Conservation (phyloP, 1,140 invertebrate genomes). For the Oedothorax gibbosus region DNA sequence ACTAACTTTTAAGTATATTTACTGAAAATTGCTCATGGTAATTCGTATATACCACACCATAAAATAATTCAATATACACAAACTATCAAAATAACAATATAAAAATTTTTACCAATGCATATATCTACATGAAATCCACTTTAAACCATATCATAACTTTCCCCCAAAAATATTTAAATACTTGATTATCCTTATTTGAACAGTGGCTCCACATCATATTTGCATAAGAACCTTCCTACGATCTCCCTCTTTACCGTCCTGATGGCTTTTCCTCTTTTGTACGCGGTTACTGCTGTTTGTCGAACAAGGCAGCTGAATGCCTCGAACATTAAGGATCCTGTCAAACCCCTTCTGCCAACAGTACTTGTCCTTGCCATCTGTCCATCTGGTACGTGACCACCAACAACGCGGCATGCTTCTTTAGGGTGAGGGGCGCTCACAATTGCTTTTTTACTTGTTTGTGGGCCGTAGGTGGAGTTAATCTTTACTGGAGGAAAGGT, state of each 20-base stretch:
- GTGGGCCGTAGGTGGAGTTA: slow-evolving; percentile 1
- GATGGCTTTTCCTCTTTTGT: background rate
- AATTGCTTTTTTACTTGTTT: background rate
- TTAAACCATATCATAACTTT: background rate
- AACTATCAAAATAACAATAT: no score
- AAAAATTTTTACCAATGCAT: no score
- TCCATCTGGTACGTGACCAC: slow-evolving; percentile 6
- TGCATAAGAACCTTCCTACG: slow-evolving; percentile 36
- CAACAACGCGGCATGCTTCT: background rate
- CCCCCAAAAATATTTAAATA: slow-evolving; percentile 26
- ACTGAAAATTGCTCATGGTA: no score
- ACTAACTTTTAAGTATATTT: no score
- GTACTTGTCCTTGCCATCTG: background rate
- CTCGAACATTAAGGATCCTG: background rate
- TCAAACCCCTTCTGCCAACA: background rate
- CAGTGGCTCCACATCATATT: slow-evolving; percentile 11
- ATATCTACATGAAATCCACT: slow-evolving; percentile 7
- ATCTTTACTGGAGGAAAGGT: background rate
- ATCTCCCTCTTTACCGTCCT: slow-evolving; percentile 7
- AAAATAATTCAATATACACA: no score
- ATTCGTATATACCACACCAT: no score
- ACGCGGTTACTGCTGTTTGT: background rate
- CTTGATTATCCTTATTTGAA: slow-evolving; percentile 14
- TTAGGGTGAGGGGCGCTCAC: background rate
- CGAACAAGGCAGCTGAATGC: slow-evolving; percentile 7